Conservation (phyloP, 1,140 invertebrate genomes). For the Temnothorax longispinosus region DNA sequence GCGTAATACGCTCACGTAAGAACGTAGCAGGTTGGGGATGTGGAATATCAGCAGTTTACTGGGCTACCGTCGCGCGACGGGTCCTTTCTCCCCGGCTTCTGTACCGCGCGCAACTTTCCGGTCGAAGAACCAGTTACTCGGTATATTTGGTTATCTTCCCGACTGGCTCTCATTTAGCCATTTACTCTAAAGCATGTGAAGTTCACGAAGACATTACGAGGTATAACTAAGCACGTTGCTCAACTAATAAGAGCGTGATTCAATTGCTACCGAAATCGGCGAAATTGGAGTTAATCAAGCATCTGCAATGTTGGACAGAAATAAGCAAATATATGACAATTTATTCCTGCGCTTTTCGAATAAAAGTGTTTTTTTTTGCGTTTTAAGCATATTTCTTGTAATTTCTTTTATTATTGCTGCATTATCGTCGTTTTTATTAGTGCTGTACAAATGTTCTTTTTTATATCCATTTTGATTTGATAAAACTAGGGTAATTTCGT, state of each 20-base stretch:
- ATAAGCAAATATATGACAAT: neutral
- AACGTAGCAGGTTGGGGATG: conserved; percentile 50
- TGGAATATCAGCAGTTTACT: conserved; percentile 50
- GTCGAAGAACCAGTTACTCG: conserved; percentile 36
- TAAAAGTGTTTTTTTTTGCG: neutral
- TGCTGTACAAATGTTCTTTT: neutral
- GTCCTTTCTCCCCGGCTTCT: conserved; percentile 10
- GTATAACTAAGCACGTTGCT: conserved; percentile 23
- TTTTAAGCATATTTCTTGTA: neutral
- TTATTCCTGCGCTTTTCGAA: neutral
- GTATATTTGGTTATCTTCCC: conserved; percentile 49
- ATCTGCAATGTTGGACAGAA: neutral
- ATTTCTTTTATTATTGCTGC: neutral
- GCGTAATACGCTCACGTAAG: conserved; percentile 49
- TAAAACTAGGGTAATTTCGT: neutral
- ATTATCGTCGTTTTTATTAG: too few species aligned
- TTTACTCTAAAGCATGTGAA: conserved; percentile 42
- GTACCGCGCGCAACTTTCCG: conserved; percentile 26
- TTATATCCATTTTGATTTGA: neutral
- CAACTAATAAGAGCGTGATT: conserved; percentile 38
- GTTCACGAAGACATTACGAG: conserved; percentile 31
- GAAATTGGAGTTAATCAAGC: conserved; percentile 36
- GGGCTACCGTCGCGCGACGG: conserved; percentile 7
- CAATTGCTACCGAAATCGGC: neutral
- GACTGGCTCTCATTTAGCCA: conserved; percentile 39